Evolutionary conservation across 2,888 invertebrate species (phyloP).

Genomic region (Dyspetes luteomarginatus): DNA sequence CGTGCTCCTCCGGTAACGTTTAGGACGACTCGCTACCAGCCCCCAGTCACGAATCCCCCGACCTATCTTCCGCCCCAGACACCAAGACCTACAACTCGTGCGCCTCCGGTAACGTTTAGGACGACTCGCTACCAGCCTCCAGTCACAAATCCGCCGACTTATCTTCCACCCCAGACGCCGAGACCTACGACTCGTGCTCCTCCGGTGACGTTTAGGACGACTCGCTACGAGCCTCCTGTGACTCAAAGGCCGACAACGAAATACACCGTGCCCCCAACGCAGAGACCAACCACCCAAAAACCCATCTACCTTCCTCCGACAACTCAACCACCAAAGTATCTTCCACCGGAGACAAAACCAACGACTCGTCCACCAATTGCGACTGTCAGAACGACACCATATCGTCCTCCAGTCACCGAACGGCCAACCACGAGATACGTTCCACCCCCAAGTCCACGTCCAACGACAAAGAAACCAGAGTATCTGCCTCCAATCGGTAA

Average conservation of each 20-base stretch:
- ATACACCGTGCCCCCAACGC: conserved; percentile 55
- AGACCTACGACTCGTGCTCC: conserved; percentile 36
- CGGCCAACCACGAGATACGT: conserved; percentile 35
- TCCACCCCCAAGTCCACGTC: conserved; percentile 25
- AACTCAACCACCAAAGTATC: conserved; percentile 50
- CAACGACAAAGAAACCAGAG: conserved; percentile 32
- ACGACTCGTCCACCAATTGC: conserved; percentile 56
- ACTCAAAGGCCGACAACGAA: conserved; percentile 37
- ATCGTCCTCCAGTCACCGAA: conserved; percentile 51
- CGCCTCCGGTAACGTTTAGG: conserved; percentile 42
- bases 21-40: no score
- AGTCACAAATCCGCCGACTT: conserved; percentile 44
- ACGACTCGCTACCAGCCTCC: conserved; percentile 49
- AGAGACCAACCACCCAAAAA: conserved; percentile 27
- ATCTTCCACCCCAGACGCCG: neutral
- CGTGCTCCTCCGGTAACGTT: conserved; percentile 45
- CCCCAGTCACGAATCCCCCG: conserved; percentile 56
- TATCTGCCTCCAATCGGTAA: conserved; percentile 48
- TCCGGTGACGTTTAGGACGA: no score
- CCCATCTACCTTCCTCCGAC: conserved; percentile 46
- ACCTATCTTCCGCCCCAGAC: neutral
- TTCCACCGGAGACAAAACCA: conserved; percentile 65
- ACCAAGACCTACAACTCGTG: conserved; percentile 9
- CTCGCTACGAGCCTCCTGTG: conserved; percentile 51
- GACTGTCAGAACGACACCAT: conserved; percentile 70